These are phyloP conservation scores for Pycnomerus fuliginosus DNA, from an alignment of 2,888 invertebrate genomes.

Conservation along the genomic window DNA sequence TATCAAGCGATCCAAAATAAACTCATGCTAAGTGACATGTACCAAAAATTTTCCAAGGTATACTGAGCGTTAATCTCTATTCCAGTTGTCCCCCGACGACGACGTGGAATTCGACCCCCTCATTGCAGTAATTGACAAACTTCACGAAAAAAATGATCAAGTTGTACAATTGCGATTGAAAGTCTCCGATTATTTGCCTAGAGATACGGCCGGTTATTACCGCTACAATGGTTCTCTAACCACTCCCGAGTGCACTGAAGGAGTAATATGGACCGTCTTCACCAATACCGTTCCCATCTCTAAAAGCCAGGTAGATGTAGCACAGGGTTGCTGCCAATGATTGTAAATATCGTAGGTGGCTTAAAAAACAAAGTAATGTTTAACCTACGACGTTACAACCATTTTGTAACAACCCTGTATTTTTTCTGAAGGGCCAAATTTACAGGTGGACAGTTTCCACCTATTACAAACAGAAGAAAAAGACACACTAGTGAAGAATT, in stretches of 20 bases:
- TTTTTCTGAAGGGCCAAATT: not conserved
- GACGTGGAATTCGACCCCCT: conserved; percentile 44
- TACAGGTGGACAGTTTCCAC: not conserved
- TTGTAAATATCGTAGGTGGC: conserved; percentile 7
- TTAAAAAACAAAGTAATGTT: conserved; percentile 19
- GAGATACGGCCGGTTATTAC: conserved; percentile 55
- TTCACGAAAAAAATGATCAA: conserved; percentile 29
- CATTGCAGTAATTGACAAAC: conserved; percentile 38
- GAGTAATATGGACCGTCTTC: conserved; percentile 68
- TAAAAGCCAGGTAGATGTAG: conserved; percentile 25
- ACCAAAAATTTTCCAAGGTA: conserved; percentile 2
- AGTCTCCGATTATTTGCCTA: conserved; percentile 55
- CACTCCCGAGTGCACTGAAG: conserved; percentile 69
- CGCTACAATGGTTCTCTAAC: conserved; percentile 72
- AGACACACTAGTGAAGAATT: conserved; percentile 51
- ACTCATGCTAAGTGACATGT: not conserved
- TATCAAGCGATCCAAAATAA: too few relatives aligned
- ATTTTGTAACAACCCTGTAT: not conserved
- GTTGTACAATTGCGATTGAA: conserved; percentile 23
- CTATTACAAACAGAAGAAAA: conserved; percentile 1
- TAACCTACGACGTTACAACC: not conserved
- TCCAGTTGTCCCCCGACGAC: conserved; percentile 48
- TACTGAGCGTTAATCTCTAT: conserved; percentile 13
- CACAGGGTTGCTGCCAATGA: not conserved
- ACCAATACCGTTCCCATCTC: conserved; percentile 55